Conservation (phyloP, 2,888 invertebrate species). For the Aphodius granarius region DNA sequence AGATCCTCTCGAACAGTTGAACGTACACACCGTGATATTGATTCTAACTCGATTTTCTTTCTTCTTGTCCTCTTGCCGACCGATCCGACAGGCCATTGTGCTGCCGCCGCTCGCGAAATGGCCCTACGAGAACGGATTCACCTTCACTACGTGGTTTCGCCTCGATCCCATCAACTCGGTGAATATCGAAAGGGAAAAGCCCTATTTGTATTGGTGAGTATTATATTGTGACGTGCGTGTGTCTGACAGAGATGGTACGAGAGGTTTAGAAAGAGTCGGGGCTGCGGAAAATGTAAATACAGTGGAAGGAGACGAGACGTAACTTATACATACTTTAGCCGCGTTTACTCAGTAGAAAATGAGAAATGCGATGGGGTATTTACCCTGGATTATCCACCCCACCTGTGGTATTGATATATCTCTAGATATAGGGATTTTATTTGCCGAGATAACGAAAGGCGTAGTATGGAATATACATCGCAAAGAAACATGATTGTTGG, state of each 20-base stretch:
- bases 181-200: conserved; percentile 98
- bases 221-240: not conserved
- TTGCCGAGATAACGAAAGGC: not conserved
- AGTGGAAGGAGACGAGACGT: not conserved
- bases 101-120: conserved; percentile 96
- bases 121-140: conserved; percentile 99
- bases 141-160: conserved; percentile 99
- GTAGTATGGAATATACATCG: not conserved
- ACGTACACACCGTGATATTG: not conserved
- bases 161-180: conserved; percentile 98
- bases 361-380: not conserved
- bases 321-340: not conserved
- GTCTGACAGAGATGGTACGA: not conserved
- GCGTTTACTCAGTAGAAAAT: not conserved
- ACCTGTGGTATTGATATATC: not conserved
- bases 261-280: not conserved
- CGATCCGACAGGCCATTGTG: conserved; percentile 80
- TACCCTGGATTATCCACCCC: not conserved
- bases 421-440: not conserved
- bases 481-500: not conserved
- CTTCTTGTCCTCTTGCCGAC: conserved; percentile 43
- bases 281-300: not conserved
- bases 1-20: not conserved
- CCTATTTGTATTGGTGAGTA: conserved; percentile 93
- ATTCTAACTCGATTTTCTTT: conserved; percentile 11